A percentile compares a stretch with the other conserved stretches of the same genome.
phyloP scores from a whole-genome alignment of 2,888 invertebrate species.

The Dynastes hyllus region DNA sequence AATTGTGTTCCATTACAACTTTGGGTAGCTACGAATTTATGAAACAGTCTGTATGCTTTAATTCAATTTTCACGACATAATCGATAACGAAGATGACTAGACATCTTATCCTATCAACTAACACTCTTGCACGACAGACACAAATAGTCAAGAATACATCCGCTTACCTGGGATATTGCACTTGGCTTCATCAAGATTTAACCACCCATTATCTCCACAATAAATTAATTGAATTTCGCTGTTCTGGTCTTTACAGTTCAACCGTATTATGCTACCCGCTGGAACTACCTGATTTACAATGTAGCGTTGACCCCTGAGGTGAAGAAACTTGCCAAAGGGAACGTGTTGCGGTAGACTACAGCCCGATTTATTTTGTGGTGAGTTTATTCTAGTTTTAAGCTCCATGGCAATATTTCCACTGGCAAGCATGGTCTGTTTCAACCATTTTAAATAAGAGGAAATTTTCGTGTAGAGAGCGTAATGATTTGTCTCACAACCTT shows the following conservation, averaged over 20 bases:
- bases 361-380: neutral
- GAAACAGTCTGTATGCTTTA: too few relatives aligned
- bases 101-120: neutral
- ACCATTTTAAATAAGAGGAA: conserved; percentile 12
- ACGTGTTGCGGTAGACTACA: conserved; percentile 12
- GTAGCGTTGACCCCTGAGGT: neutral
- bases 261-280: neutral
- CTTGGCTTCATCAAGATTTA: neutral
- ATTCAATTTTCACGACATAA: neutral
- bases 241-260: conserved; percentile 1
- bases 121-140: neutral
- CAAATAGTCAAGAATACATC: neutral
- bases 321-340: conserved; percentile 3
- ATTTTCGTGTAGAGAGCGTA: conserved; percentile 21
- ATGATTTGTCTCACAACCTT: conserved; percentile 7
- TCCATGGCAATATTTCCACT: neutral
- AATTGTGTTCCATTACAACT: too few relatives aligned
- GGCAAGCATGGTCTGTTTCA: neutral
- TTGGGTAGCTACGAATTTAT: too few relatives aligned
- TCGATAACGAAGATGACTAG: neutral
- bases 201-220: conserved; percentile 8
- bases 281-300: neutral
- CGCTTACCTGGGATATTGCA: conserved; percentile 2
- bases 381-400: neutral
- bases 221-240: neutral